Evolutionary conservation across 1,140 invertebrate genomes (phyloP), one percentile per base, ranked within the genome.

Genomic region (Drosophila orosa): DNA sequence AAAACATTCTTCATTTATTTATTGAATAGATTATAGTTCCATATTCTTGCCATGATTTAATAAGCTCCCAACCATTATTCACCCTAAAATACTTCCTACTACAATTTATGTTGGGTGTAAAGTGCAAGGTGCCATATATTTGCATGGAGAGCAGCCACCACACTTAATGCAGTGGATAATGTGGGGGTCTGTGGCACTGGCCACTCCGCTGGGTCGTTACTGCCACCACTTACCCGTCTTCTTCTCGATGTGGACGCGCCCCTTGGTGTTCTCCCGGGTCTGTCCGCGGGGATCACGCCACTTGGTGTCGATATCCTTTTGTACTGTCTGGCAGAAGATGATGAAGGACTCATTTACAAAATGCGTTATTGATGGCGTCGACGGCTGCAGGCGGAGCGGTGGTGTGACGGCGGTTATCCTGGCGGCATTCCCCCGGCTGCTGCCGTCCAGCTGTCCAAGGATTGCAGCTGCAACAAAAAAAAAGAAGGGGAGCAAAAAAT

Each of bases 261-360:
- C 90, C 48, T 90, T 90, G 59, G 86, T 86, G 25, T 91, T 91
- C 71, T 91, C 90, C 31, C 83, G 81, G 44, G 87, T 47, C 62
- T 74, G 67, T 19, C 90, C 90, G 10, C 59, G 72, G 52, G 90
- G 90, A 89, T 91, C 90, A 60, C 82, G 89, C 90, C 90, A 91
- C 82, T 91, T 91, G 58, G 84, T 87, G 76, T 89, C 78, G 45
- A 83, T 79, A 79, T 90, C 77, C 72, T 79, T 90, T 85, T 91
- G 90, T 90, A 90, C 77, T 86, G 84, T 90, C 80, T 87, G 80
- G 76, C 90, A 91, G 66, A 84, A 90, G 56, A 91, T 90, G 74
- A 91, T 91, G 78, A 90, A 91, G 77, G 90, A 91, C 56, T 89
- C 90, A 81, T 91, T 91, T 79, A 91, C 90, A 78, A 91, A 91